Conservation (phyloP, 1,140 invertebrate species). For the Sminthurides bifidus region DNA sequence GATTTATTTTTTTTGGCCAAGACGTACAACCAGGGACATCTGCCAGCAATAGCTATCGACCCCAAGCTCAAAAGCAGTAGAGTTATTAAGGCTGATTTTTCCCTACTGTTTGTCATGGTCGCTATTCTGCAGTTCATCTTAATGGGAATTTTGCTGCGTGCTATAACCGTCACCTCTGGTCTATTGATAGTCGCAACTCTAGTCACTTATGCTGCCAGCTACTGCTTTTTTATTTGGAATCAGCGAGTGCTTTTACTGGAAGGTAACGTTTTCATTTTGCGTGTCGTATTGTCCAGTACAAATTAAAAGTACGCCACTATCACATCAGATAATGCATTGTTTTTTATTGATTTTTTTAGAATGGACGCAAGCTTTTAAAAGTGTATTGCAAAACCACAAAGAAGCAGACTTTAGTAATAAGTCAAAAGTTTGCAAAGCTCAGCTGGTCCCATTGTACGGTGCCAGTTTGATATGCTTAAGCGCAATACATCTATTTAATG, state of each 20-base stretch:
- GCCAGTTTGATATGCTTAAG: background rate
- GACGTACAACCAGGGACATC: constrained; percentile 6
- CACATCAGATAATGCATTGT: background rate
- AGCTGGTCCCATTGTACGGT: background rate
- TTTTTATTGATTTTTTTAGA: constrained; percentile 14
- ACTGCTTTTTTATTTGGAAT: background rate
- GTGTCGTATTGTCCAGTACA: too few species aligned
- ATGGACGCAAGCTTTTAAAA: constrained; percentile 22
- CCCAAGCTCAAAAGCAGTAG: background rate
- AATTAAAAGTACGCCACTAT: background rate
- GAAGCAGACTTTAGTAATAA: background rate
- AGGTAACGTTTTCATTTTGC: background rate
- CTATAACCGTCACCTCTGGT: background rate
- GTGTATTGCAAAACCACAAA: constrained; percentile 10
- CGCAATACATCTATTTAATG: background rate
- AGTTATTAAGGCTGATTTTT: background rate
- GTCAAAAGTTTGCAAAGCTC: background rate
- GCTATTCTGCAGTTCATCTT: constrained; percentile 3
- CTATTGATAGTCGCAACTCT: background rate
- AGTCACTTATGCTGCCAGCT: background rate
- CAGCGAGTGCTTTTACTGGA: background rate
- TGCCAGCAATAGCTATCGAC: constrained; percentile 7
- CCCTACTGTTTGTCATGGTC: background rate
- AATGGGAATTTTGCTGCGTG: background rate
- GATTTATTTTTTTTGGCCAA: constrained; percentile 10